Conservation (phyloP, 1,140 invertebrate genomes). For the Thalassaphorura encarpata region DNA sequence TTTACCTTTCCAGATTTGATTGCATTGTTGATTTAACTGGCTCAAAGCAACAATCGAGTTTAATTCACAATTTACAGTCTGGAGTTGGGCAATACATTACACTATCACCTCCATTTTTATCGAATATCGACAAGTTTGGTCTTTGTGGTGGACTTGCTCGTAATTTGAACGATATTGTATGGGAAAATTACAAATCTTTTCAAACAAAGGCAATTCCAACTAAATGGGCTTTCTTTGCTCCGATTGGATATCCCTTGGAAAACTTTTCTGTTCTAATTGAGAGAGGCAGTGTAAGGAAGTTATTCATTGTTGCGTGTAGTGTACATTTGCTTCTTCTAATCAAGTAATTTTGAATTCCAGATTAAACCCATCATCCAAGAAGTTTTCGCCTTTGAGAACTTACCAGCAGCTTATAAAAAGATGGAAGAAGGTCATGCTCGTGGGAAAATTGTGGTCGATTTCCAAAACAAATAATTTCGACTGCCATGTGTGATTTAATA, state of each 20-base stretch:
- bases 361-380: conserved; percentile 42
- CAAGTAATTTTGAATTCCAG: conserved; percentile 25
- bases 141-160: conserved; percentile 36
- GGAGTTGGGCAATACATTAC: conserved; percentile 69
- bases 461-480: too few species aligned
- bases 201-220: background rate
- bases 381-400: conserved; percentile 40
- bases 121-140: conserved; percentile 69
- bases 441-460: conserved; percentile 44
- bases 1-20: conserved; percentile 54
- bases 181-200: conserved; percentile 8
- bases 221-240: conserved; percentile 28
- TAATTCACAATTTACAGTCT: conserved; percentile 43
- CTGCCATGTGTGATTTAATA: too few species aligned
- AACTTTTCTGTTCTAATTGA: background rate
- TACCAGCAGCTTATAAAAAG: conserved; percentile 41
- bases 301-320: background rate
- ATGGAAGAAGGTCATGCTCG: conserved; percentile 38
- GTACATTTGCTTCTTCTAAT: background rate
- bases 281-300: conserved; percentile 1
- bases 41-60: conserved; percentile 47
- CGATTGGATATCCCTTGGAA: background rate
- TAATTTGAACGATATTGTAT: conserved; percentile 3
- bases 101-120: conserved; percentile 67
- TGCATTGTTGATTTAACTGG: conserved; percentile 77